A percentile compares a stretch with the other conserved stretches of the same genome.
Conservation (phyloP, 2,113 vertebrate genomes). For the Trogon melanurus region DNA sequence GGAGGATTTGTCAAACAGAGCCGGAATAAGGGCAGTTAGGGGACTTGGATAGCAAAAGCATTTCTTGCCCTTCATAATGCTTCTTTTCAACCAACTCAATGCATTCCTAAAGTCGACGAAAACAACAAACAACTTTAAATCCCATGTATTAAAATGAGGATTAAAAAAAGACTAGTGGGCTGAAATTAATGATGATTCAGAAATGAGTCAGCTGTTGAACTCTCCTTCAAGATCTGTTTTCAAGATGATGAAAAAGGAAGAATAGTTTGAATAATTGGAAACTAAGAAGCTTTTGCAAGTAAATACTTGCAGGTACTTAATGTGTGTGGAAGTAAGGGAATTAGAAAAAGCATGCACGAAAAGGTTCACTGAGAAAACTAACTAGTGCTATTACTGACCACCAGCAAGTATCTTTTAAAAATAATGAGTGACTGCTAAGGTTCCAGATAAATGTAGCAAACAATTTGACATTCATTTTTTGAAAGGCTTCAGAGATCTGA, state of each 20-base stretch:
- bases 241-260: conserved; percentile 45
- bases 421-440: neutral
- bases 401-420: neutral
- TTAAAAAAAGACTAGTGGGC: conserved; percentile 56
- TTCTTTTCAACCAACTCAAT: neutral
- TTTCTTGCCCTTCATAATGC: neutral
- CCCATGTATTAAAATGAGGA: conserved; percentile 3
- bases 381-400: neutral
- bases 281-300: conserved; percentile 59
- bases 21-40: neutral
- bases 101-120: neutral
- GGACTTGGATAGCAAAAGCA: neutral
- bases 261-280: conserved; percentile 69
- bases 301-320: conserved; percentile 51
- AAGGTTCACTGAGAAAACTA: neutral
- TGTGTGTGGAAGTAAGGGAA: neutral
- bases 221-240: conserved; percentile 72
- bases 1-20: neutral
- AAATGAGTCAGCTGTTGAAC: conserved; percentile 76
- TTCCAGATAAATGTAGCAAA: neutral
- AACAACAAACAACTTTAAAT: conserved; percentile 43
- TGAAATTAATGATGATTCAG: conserved; percentile 78
- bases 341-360: neutral
- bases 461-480: neutral
- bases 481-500: neutral